Evolutionary conservation across 2,888 invertebrate genomes (phyloP).

Genomic region (Creontiades dilutus): DNA sequence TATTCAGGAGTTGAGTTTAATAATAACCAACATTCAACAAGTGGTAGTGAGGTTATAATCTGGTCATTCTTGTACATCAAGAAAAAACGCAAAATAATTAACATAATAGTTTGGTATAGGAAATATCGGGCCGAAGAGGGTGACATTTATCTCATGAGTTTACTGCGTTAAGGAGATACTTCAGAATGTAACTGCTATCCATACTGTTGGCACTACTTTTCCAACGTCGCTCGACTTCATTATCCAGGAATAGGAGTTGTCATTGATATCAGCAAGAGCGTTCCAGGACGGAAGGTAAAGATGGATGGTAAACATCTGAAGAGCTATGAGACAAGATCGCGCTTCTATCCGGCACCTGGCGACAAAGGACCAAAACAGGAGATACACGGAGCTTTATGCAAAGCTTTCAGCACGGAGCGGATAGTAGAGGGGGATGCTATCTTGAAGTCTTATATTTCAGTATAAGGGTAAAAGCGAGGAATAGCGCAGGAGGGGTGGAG

Average conservation of each 20-base stretch:
- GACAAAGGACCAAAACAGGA: slow-evolving; percentile 50
- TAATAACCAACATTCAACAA: too few relatives aligned
- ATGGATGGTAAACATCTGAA: slow-evolving; percentile 55
- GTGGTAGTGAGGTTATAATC: too few relatives aligned
- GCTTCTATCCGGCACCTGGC: slow-evolving; percentile 39
- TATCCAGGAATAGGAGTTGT: neutral
- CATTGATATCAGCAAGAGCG: neutral
- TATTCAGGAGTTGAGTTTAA: too few relatives aligned
- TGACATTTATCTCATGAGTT: too few relatives aligned
- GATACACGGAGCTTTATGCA: slow-evolving; percentile 52
- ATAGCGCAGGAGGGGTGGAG: neutral
- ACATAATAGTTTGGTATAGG: too few relatives aligned
- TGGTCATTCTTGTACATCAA: too few relatives aligned
- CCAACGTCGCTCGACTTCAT: neutral
- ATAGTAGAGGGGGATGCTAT: slow-evolving; percentile 45
- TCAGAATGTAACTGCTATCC: too few relatives aligned
- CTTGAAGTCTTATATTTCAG: slow-evolving; percentile 67
- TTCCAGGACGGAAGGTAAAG: slow-evolving; percentile 1
- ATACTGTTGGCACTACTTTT: too few relatives aligned
- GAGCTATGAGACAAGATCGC: slow-evolving; percentile 34
- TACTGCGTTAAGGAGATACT: too few relatives aligned
- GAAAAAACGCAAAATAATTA: too few relatives aligned
- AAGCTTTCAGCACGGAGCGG: slow-evolving; percentile 37
- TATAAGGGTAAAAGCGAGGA: slow-evolving; percentile 51
- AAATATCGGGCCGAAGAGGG: too few relatives aligned